Conservation (phyloP, 2,888 invertebrate species). For the Tolmerus cingulatus region DNA sequence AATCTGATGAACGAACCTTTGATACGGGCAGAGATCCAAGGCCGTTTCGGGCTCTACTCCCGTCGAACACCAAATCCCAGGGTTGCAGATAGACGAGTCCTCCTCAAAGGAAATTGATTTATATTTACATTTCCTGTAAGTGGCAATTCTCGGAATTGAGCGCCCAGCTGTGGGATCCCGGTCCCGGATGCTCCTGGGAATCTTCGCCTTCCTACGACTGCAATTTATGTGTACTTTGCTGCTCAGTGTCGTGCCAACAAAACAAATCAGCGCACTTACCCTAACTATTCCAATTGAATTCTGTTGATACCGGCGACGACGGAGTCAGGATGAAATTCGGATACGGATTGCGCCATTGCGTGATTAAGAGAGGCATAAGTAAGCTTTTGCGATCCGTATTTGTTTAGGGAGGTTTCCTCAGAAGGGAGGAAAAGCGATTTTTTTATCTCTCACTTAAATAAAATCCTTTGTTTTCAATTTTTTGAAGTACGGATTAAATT, state of each 20-base stretch:
- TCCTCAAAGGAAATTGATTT: conserved; percentile 17
- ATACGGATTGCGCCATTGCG: background rate
- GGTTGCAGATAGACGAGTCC: background rate
- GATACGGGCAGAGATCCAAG: background rate
- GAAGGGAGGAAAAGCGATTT: background rate
- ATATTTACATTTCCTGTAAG: conserved; percentile 30
- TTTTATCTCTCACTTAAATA: background rate
- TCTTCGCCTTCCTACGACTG: background rate
- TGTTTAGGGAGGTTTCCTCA: background rate
- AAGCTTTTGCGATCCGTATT: background rate
- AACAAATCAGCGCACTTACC: background rate
- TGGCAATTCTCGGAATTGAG: background rate
- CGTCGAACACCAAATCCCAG: background rate
- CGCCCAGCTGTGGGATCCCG: background rate
- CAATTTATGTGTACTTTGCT: background rate
- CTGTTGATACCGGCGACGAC: background rate
- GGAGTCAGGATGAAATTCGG: background rate
- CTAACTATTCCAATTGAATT: background rate
- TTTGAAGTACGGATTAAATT: background rate
- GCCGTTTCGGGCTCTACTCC: background rate
- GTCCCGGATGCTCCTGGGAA: background rate
- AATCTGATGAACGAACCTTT: conserved; percentile 2
- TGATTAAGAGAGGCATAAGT: background rate
- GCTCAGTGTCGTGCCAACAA: background rate
- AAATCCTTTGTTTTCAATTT: background rate